Conservation (phyloP, 1,140 invertebrate species). For the Leptinotarsa texana region DNA sequence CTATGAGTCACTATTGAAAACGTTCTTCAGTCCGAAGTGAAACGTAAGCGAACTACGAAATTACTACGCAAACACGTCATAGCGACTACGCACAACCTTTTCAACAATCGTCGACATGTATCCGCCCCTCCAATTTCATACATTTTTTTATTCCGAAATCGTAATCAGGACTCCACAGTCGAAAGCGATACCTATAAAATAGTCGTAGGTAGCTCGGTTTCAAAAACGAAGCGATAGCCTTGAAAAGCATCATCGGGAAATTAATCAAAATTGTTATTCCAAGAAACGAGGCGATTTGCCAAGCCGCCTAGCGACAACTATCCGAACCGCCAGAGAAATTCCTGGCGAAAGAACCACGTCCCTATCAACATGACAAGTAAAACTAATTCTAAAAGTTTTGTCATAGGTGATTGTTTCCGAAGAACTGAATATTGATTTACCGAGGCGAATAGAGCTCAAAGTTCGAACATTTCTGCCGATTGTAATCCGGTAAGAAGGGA, state of each 20-base stretch:
- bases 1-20: neutral
- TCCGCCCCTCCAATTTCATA: neutral
- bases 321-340: conserved; percentile 47
- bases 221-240: conserved; percentile 8
- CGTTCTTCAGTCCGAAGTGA: neutral
- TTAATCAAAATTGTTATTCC: conserved; percentile 45
- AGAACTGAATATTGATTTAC: conserved; percentile 28
- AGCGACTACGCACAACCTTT: neutral
- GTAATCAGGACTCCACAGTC: neutral
- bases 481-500: conserved; percentile 31
- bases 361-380: conserved; percentile 51
- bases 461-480: conserved; percentile 47
- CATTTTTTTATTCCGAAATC: neutral
- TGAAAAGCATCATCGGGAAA: conserved; percentile 38
- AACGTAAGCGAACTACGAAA: conserved; percentile 1
- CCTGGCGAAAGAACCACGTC: conserved; percentile 53
- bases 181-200: neutral
- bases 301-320: conserved; percentile 43
- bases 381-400: conserved; percentile 49
- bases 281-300: conserved; percentile 37
- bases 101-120: neutral
- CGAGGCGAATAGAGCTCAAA: conserved; percentile 35
- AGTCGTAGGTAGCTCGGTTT: neutral
- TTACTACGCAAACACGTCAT: neutral
- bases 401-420: conserved; percentile 38